Evolutionary conservation across 2,888 invertebrate species (phyloP).

Genomic region (Rhagonycha lutea): DNA sequence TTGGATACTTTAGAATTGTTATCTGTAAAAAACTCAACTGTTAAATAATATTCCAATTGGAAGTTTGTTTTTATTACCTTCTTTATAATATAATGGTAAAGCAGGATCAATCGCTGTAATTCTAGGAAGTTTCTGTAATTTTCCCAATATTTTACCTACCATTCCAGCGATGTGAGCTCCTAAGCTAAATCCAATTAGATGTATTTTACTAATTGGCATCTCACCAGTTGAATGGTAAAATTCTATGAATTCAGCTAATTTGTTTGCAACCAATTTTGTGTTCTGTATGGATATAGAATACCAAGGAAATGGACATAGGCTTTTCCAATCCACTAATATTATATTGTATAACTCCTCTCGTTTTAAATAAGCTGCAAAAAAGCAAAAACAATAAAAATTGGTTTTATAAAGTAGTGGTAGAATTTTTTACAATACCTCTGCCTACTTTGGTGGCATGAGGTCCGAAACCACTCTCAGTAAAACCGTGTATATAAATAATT

Average conservation of each 20-base stretch:
- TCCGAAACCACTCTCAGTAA: not conserved
- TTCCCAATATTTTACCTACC: not conserved
- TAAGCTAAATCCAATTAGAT: not conserved
- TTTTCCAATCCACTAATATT: not conserved
- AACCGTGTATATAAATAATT: conserved; percentile 7
- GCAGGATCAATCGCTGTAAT: not conserved
- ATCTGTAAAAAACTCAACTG: not conserved
- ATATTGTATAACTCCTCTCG: not conserved
- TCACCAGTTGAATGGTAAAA: not conserved
- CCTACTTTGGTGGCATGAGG: not conserved
- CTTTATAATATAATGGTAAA: not conserved
- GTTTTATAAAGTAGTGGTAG: too few relatives aligned
- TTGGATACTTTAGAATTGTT: not conserved
- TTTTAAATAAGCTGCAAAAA: not conserved
- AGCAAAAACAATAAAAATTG: not conserved
- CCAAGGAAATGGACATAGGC: not conserved
- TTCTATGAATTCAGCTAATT: not conserved
- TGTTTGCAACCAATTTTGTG: not conserved
- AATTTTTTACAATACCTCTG: not conserved
- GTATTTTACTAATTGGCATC: not conserved
- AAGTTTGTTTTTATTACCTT: not conserved
- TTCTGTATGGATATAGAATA: not conserved
- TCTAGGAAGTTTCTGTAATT: not conserved
- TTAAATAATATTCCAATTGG: not conserved
- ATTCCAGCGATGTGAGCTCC: not conserved